Conservation (phyloP, 2,888 invertebrate genomes). For the Hoplodrina ambigua region DNA sequence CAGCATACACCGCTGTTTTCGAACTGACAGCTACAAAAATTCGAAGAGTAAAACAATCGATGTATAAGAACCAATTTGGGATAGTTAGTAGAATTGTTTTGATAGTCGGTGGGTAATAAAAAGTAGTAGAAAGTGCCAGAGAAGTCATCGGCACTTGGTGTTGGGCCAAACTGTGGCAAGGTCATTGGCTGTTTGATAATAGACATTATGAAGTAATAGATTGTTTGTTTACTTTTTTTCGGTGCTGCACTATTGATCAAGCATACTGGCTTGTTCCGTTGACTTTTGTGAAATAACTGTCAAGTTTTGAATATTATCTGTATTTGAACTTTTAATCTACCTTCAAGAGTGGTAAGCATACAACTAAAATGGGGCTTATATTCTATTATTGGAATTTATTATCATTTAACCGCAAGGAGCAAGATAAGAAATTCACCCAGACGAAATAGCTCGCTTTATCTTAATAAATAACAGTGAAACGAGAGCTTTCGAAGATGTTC, state of each 20-base stretch:
- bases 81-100: constrained; percentile 41
- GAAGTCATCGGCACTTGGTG: constrained; percentile 87
- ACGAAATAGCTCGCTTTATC: constrained; percentile 35
- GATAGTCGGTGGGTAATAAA: constrained; percentile 73
- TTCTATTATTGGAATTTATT: constrained; percentile 34
- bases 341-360: background rate
- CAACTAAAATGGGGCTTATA: background rate
- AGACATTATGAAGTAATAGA: constrained; percentile 82
- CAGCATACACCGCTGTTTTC: constrained; percentile 51
- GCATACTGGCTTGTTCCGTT: background rate
- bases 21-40: constrained; percentile 15
- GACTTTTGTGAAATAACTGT: background rate
- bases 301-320: background rate
- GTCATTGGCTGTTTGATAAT: constrained; percentile 86
- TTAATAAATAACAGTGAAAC: constrained; percentile 46
- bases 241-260: constrained; percentile 37
- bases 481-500: constrained; percentile 23
- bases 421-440: constrained; percentile 12
- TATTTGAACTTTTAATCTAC: background rate
- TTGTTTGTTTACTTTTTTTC: constrained; percentile 87
- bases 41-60: constrained; percentile 54
- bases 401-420: constrained; percentile 8
- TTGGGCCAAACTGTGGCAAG: constrained; percentile 87
- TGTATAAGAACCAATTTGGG: constrained; percentile 62
- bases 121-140: constrained; percentile 85